Percentiles rank a stretch among this genome's conserved stretches.
Conservation (phyloP, 1,140 invertebrate genomes). For the Lucilia sericata region DNA sequence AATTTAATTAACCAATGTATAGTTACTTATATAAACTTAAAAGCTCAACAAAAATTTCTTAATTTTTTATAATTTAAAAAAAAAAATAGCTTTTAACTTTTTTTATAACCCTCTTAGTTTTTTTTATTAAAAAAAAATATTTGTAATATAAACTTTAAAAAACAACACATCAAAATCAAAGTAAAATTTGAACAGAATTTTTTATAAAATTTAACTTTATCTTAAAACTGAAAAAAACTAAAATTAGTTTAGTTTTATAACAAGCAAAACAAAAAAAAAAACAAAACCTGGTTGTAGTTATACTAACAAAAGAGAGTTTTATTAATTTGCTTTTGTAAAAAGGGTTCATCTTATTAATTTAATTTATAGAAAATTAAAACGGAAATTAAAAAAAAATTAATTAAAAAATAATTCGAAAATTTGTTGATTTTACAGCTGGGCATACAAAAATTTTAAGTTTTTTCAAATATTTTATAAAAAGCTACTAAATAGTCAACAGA, state of each 20-base stretch:
- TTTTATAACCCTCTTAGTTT: no score
- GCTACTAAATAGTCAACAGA: no score
- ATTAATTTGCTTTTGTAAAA: no score
- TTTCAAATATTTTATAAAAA: no score
- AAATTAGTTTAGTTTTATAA: slow-evolving; percentile 9
- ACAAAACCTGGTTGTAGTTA: slow-evolving; percentile 39
- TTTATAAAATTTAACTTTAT: neutral
- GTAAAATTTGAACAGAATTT: no score
- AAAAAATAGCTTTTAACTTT: no score
- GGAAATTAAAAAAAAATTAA: neutral
- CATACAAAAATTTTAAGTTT: no score
- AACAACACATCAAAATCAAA: neutral
- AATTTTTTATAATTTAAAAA: neutral
- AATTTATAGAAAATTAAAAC: neutral
- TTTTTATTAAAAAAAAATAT: neutral
- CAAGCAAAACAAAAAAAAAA: neutral
- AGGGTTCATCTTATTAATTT: neutral
- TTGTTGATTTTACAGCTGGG: no score
- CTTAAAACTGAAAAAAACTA: neutral
- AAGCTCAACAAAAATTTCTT: neutral
- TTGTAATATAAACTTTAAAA: neutral
- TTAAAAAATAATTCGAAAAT: neutral
- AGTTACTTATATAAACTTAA: neutral
- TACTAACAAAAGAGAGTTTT: no score
- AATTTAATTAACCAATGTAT: neutral